Evolutionary conservation across 1,140 invertebrate genomes (phyloP).

Genomic region (Musca domestica): DNA sequence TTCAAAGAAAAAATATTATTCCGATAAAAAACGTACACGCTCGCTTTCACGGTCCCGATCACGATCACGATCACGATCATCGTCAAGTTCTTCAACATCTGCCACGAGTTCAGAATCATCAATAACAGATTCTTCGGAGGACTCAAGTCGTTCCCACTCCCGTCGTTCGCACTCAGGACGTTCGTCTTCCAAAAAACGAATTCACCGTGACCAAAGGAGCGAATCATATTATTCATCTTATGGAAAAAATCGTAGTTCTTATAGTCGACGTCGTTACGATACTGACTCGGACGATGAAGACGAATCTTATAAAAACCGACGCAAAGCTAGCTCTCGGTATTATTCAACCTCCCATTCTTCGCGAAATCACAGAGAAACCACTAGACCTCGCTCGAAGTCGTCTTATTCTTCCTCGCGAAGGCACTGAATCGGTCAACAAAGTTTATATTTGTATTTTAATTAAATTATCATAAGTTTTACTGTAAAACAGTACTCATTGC

Average conservation of each 20-base stretch:
- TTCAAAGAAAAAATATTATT: constrained; percentile 3
- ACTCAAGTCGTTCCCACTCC: constrained; percentile 19
- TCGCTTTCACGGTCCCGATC: constrained; percentile 13
- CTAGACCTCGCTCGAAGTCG: constrained; percentile 21
- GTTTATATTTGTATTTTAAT: too few species aligned
- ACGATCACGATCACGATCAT: constrained; percentile 10
- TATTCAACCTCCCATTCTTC: constrained; percentile 13
- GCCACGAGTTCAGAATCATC: constrained; percentile 15
- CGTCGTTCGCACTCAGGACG: constrained; percentile 1
- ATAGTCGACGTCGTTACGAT: not conserved
- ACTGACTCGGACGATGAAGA: constrained; percentile 15
- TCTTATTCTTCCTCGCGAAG: constrained; percentile 24
- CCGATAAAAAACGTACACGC: not conserved
- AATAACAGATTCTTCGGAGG: constrained; percentile 6
- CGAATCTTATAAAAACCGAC: constrained; percentile 7
- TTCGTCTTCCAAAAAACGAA: not conserved
- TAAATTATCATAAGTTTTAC: too few species aligned
- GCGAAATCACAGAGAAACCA: constrained; percentile 1
- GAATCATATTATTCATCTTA: not conserved
- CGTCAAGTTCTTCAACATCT: constrained; percentile 1
- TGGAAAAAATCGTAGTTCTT: not conserved
- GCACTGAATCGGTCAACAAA: too few species aligned
- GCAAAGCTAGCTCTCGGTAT: not conserved
- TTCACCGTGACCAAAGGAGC: not conserved
- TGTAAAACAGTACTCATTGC: too few species aligned